Evolutionary conservation across 2,797 vertebrate genomes (phyloP), one percentile per base, ranked within the genome.

Genomic region (Halcyon badia): DNA sequence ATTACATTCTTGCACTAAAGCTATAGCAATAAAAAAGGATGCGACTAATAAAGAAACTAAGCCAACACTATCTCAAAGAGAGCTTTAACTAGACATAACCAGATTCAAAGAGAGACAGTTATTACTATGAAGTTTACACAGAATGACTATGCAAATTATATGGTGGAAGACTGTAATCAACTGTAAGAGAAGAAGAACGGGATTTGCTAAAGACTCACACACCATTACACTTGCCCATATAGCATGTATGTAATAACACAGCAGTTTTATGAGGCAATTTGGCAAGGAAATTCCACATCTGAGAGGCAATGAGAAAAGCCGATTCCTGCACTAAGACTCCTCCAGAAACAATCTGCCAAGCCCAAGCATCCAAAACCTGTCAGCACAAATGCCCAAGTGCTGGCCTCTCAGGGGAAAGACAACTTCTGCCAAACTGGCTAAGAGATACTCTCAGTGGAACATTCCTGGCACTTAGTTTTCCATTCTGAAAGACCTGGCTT

Each of bases 381-480:
- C 75, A 87, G 60, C 61, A 70, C 31, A 73, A 90, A 77, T 31
- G 33, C 37, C 61, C 70, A 49, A 73, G 41, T 46, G 68, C 30
- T 35, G 15, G 30, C 39, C n/a, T 72, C 31, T 39, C 2, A 0
- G 35, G 37, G 25, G 10, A 83, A 16, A 87, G 60, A 65, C 22
- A 75, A 35, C 25, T 87, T 48, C 25, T 83, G 31, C 42, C 52
- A 51, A 71, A 58, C 20, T 60, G 41, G 14, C n/a, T 77, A 39
- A 42, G 92, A 71, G 20, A 90, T 18, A 33, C 15, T 33, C 56
- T 56, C 44, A 83, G 21, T 48, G 30, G 88, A 90, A 64, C 3
- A n/a, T 31, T 5, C 0, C 0, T 48, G 35, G 41, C 25, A 64
- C 31, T 77, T 70, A 41, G 6, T 26, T 24, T 15, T 35, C 16